Evolutionary conservation across 2,797 vertebrate species (phyloP), one percentile per base, ranked within the genome.

Genomic region (Bothrops alternatus): DNA sequence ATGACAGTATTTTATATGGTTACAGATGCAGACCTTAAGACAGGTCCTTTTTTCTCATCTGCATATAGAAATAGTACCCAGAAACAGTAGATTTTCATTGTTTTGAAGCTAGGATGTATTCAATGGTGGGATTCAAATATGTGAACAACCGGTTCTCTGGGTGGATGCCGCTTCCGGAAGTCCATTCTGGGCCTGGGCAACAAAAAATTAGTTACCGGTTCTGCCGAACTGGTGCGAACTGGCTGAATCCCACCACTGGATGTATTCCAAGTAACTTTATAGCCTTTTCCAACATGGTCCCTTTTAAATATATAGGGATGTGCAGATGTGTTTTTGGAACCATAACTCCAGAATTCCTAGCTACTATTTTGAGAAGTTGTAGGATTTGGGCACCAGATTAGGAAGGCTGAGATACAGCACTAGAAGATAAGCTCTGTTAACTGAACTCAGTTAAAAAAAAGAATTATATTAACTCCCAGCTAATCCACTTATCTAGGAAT

Each of bases 1-100:
- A 97, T 96, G 94, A 94, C 94, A 90, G 14, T 26, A 42, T 2
- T 2, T 0, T 65, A 1, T 60, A 86, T 26, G 93, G 28, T 47
- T 88, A 12, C 85, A 6, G 55, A 78, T 78, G 90, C 12, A 90
- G 73, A 47, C 28, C 16, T 47, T 63, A 63, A 57, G 60, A 78
- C n/a, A 56, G 14, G 28, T 58, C 57, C 57, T 60, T 60, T 60
- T 25, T 60, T 60, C 10, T 53, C 50, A 53, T 53, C 50, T 53
- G 4, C 58, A 63, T 11, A 11, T 26, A 37, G 63, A 73, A 25
- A 25, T 8, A 5, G 37, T 85, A 3, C 20, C 4, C 42, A 42
- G 37, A 78, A 0, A 20, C 57, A 89, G 42, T 23, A 87, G 37
- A 23, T 61, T 3, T 89, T 86, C 0, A 42, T 90, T 42, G 6